Percentiles rank a stretch among this genome's conserved stretches.
These are phyloP conservation scores for Uropetala carovei DNA, from an alignment of 2,888 invertebrate species.

Conservation along the genomic window DNA sequence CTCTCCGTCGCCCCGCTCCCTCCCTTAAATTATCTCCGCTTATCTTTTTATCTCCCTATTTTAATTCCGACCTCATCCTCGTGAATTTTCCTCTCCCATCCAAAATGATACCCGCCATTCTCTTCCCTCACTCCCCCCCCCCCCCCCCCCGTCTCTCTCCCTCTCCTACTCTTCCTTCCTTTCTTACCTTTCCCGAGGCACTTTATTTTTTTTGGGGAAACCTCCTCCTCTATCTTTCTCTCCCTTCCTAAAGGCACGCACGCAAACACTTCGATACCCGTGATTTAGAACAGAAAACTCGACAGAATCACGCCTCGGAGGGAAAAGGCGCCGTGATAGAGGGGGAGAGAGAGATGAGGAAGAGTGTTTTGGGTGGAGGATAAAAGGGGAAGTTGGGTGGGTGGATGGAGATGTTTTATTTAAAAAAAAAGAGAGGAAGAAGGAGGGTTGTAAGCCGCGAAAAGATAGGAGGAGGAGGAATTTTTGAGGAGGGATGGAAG, in stretches of 20 bases:
- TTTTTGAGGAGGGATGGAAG: not conserved
- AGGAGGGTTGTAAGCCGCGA: not conserved
- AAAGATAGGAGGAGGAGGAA: not conserved
- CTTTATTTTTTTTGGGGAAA: not conserved
- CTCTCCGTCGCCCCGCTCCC: not conserved
- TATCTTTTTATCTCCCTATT: slow-evolving; percentile 25
- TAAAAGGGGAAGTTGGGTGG: not conserved
- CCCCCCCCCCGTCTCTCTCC: not conserved
- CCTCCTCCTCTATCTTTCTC: not conserved
- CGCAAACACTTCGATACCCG: not conserved
- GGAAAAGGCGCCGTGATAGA: slow-evolving; percentile 7
- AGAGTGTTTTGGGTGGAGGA: not conserved
- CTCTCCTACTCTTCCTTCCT: not conserved
- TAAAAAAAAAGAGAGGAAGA: too few species aligned
- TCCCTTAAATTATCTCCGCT: slow-evolving; percentile 1
- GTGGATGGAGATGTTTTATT: not conserved
- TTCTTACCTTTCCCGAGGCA: too few species aligned
- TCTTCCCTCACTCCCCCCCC: not conserved
- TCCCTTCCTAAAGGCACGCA: not conserved
- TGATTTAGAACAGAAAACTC: not conserved
- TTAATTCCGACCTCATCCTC: not conserved
- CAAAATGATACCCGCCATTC: not conserved
- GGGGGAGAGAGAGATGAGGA: not conserved
- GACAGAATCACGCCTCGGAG: slow-evolving; percentile 18
- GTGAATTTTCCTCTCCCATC: not conserved